Evolutionary conservation across 64 coral and sea anemone species (phyloP).

Genomic region (Platygyra sinensis): DNA sequence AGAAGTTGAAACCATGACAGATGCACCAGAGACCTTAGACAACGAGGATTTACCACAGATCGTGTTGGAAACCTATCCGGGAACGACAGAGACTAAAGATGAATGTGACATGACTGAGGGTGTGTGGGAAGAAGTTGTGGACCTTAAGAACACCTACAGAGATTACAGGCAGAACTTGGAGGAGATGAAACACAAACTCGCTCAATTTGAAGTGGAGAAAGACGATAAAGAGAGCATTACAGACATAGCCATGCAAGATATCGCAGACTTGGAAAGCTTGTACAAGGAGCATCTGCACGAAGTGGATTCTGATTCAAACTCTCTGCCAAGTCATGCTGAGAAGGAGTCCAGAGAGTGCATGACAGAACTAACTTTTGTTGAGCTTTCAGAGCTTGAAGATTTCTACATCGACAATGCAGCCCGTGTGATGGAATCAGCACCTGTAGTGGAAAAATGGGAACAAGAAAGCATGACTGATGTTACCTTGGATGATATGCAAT

Average conservation of each 20-base stretch:
- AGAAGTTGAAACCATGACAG: constrained; percentile 49
- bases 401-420: constrained; percentile 46
- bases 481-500: constrained; percentile 39
- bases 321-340: constrained; percentile 8
- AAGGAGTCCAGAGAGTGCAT: constrained; percentile 37
- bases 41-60: background rate
- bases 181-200: constrained; percentile 39
- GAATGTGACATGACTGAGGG: constrained; percentile 3
- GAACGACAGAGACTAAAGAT: constrained; percentile 5
- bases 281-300: constrained; percentile 26
- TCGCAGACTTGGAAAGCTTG: constrained; percentile 26
- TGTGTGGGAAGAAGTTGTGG: constrained; percentile 54
- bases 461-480: constrained; percentile 60
- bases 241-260: constrained; percentile 47
- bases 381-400: constrained; percentile 32
- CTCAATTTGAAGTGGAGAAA: constrained; percentile 38
- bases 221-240: constrained; percentile 40
- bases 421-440: background rate
- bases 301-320: constrained; percentile 33
- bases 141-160: constrained; percentile 34
- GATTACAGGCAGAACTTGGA: constrained; percentile 56
- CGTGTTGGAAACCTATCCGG: constrained; percentile 4
- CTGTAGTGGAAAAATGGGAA: constrained; percentile 24
- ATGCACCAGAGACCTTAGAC: background rate
- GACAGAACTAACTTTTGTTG: constrained; percentile 31